Percentiles rank a stretch among this genome's conserved stretches.
Conservation (phyloP, 37 sponge, comb jelly and placozoan genomes). For the Beroe forskalii region DNA sequence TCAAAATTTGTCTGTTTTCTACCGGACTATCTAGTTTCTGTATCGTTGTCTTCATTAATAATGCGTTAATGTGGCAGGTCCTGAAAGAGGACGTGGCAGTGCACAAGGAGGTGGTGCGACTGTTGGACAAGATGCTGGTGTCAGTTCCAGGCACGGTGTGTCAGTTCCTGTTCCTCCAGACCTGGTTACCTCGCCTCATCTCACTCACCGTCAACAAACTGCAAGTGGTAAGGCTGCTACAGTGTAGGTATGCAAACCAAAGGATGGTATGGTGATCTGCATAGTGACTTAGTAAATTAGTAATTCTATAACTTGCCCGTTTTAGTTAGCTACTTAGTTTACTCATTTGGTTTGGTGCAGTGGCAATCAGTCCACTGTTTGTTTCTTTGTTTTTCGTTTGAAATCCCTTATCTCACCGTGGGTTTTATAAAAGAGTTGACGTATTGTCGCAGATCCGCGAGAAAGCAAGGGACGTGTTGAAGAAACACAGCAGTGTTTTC, state of each 20-base stretch:
- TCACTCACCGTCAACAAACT: conserved; percentile 11
- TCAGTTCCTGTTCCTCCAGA: neutral
- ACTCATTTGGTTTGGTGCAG: too few species aligned
- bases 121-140: conserved; percentile 48
- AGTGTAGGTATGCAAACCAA: too few species aligned
- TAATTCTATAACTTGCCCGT: neutral
- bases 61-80: too few species aligned
- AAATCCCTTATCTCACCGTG: too few species aligned
- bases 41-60: too few species aligned
- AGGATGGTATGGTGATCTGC: too few species aligned
- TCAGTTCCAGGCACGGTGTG: neutral
- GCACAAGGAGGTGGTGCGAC: conserved; percentile 46
- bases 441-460: conserved; percentile 61
- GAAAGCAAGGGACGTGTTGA: neutral
- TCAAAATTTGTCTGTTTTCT: too few species aligned
- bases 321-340: neutral
- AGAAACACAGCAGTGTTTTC: conserved; percentile 6
- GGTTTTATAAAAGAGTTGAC: too few species aligned
- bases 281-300: neutral
- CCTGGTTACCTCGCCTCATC: conserved; percentile 11
- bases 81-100: conserved; percentile 53
- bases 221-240: neutral
- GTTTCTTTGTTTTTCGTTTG: too few species aligned
- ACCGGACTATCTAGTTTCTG: too few species aligned
- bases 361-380: too few species aligned